Evolutionary conservation across 2,113 vertebrate genomes (phyloP).

Genomic region (Ammodytes dubius): DNA sequence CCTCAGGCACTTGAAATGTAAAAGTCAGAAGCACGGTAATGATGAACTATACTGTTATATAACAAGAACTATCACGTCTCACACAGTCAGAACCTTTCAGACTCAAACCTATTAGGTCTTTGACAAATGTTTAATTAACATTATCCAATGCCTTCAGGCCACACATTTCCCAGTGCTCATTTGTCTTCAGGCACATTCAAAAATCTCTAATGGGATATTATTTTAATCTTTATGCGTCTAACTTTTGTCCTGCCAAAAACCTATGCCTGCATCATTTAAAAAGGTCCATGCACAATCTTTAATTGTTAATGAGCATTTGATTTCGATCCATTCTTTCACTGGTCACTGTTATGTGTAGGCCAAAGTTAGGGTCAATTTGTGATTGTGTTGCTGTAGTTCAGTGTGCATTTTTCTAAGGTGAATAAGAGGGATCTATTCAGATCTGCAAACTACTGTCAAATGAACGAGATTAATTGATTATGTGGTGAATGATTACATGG

Average conservation of each 20-base stretch:
- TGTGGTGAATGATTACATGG: background rate
- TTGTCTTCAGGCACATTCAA: background rate
- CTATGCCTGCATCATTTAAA: background rate
- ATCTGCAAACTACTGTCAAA: background rate
- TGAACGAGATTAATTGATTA: background rate
- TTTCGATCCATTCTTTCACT: too few relatives aligned
- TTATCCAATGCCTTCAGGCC: background rate
- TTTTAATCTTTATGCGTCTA: background rate
- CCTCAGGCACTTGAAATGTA: background rate
- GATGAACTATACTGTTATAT: background rate
- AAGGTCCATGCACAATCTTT: too few relatives aligned
- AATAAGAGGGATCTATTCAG: background rate
- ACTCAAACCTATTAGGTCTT: conserved; percentile 2
- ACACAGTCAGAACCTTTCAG: conserved; percentile 9
- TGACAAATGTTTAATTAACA: conserved; percentile 13
- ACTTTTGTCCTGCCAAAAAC: background rate
- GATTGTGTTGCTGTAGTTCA: background rate
- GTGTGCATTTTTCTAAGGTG: background rate
- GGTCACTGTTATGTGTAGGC: background rate
- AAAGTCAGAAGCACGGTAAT: background rate
- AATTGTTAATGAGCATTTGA: too few relatives aligned
- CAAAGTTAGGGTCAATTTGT: background rate
- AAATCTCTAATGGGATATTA: background rate
- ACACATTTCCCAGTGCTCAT: background rate
- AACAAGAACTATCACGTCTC: background rate